Evolutionary conservation across 2,113 vertebrate species (phyloP), one percentile per base, ranked within the genome.

Genomic region (Cyphomyrus discorhynchus): DNA sequence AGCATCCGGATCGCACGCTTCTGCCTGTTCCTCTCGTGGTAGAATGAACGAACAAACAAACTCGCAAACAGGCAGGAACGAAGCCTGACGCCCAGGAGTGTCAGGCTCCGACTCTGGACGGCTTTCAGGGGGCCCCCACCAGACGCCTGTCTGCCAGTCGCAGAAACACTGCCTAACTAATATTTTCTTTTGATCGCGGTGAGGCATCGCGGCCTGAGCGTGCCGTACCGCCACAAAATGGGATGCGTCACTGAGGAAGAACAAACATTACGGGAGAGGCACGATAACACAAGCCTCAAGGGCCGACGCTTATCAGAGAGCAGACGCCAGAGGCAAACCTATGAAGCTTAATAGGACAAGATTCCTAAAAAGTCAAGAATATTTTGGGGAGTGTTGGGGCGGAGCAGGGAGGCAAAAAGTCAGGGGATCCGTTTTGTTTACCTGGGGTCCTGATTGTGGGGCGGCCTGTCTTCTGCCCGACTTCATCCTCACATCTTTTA

Each of bases 281-380:
- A 96, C 94, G 2, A 66, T n/a, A 66, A 66, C n/a, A 95, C 95
- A 93, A 96, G 94, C 92, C 96, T 98, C 96, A 96, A 96, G 96
- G 97, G 96, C 96, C 96, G 1, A 97, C 97, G 96, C 96, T 96
- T 96, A 95, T 95, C 95, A 62, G 93, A 97, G 97, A 98, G 98
- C 97, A 98, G 98, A 98, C 97, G 94, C 97, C 98, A 97, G 97
- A 95, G 95, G 95, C 96, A 97, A 97, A 96, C 93, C 93, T 93
- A 94, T 96, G 94, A 96, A 96, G 96, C 95, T 95, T 96, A 96
- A 96, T 96, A 93, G 96, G 95, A 97, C 96, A 95, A 96, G 95
- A 94, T 95, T 90, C 96, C 97, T 97, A 96, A 96, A 95, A 96
- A 97, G 96, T 96, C 96, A 97, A 97, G 97, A 96, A 96, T 95